phyloP scores from a whole-genome alignment of 2,888 invertebrate species.

The Hybos culiciformis region DNA sequence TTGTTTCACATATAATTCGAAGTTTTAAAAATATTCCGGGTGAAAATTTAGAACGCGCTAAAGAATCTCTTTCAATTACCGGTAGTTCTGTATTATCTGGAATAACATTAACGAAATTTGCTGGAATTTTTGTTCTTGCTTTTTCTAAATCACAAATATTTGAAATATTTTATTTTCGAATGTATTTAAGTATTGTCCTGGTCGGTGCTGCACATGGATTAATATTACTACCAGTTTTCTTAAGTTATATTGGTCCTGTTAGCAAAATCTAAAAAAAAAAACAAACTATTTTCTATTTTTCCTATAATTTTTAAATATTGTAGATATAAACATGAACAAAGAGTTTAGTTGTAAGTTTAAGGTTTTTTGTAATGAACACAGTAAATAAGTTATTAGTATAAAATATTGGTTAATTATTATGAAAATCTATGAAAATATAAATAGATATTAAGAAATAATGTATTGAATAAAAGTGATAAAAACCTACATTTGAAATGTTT shows the following conservation, averaged over 20 bases:
- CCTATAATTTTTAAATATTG: no score
- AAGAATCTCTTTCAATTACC: constrained; percentile 61
- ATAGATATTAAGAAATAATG: no score
- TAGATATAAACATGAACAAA: no score
- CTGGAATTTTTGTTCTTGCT: constrained; percentile 75
- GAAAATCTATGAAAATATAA: no score
- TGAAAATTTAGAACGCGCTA: constrained; percentile 45
- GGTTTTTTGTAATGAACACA: no score
- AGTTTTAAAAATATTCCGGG: constrained; percentile 37
- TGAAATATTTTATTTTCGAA: constrained; percentile 85
- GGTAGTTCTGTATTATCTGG: constrained; percentile 90
- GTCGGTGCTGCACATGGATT: constrained; percentile 86
- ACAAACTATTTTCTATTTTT: background rate
- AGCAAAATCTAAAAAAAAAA: constrained; percentile 5
- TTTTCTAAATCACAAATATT: constrained; percentile 83
- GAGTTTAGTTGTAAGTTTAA: no score
- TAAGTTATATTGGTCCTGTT: constrained; percentile 58
- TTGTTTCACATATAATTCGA: constrained; percentile 79
- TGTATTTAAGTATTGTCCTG: constrained; percentile 88
- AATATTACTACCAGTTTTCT: constrained; percentile 77
- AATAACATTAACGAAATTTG: constrained; percentile 88
- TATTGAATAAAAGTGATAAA: no score
- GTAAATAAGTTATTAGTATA: no score
- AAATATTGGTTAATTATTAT: no score
- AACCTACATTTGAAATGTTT: no score